Conservation (phyloP, 2,888 invertebrate genomes). For the Tenthredo livida region DNA sequence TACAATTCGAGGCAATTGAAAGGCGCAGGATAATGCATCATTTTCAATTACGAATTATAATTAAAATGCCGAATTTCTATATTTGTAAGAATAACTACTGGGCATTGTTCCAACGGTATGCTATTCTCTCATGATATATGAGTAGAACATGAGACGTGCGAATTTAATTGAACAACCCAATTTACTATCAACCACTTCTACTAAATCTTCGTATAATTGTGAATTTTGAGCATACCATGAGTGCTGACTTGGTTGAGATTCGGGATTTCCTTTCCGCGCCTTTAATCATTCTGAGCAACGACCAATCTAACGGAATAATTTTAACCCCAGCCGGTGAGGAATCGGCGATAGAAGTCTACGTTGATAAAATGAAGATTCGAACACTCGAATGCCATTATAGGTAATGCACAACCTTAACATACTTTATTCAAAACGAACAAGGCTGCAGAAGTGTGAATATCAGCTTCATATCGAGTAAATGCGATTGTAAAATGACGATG, state of each 20-base stretch:
- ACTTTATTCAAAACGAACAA: too few relatives aligned
- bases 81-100: slow-evolving; percentile 17
- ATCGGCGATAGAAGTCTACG: too few relatives aligned
- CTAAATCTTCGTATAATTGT: not conserved
- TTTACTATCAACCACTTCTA: not conserved
- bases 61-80: slow-evolving; percentile 21
- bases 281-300: too few relatives aligned
- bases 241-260: not conserved
- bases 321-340: too few relatives aligned
- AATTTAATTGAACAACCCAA: slow-evolving; percentile 1
- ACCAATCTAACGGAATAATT: too few relatives aligned
- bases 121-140: slow-evolving; percentile 27
- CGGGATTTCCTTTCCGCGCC: not conserved
- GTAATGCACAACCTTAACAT: too few relatives aligned
- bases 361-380: too few relatives aligned
- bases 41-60: slow-evolving; percentile 19
- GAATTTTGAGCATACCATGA: not conserved
- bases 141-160: not conserved
- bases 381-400: too few relatives aligned
- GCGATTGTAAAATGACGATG: not conserved
- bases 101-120: slow-evolving; percentile 4
- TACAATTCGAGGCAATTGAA: not conserved
- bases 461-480: too few relatives aligned
- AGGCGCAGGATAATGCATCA: not conserved
- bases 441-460: too few relatives aligned